Base-by-base conservation (phyloP, 2,113 vertebrate species). In the Spheniscus mendiculus region DNA sequence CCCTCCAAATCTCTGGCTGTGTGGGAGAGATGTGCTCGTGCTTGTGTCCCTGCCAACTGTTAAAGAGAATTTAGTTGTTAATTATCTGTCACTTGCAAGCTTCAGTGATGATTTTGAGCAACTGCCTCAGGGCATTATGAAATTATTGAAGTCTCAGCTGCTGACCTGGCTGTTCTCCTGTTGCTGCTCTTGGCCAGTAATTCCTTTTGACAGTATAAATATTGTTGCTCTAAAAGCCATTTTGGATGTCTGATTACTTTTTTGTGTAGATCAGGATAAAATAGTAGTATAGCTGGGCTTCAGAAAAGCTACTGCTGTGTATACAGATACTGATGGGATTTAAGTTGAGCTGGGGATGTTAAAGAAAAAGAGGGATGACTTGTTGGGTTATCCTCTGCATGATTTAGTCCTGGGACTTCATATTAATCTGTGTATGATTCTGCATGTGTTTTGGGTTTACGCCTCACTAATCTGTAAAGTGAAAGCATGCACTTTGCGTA, bases 71-170 rank as follows among this genome's bases (percentile, higher is more conserved):
- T 78, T 85, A 96, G 38, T 80, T 85, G 79, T 92, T 96, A 95
- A 94, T 93, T 88, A 94, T 77, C 38, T 96, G 84, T 96, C 92
- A 91, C 72, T 95, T 89, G 56, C 38, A 92, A 91, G 77, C 90
- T 92, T 71, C 80, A 78, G 83, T 89, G 83, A 66, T 89, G 76
- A 90, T 93, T 94, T 17, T 83, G 63, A 93, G 52, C 74, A 86
- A 52, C 58, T 58, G 93, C 93, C 87, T 85, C 8, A 2, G 79
- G 85, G 81, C n/a, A 1, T 90, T 80, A 53, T 15, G 67, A 94
- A 96, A 76, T 94, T 73, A 91, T 40, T 96, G 85, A 90, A 96
- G 42, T 93, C 82, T 91, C 90, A 71, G 71, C 93, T 91, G 92
- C 84, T 95, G 97, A 94, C 84, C 93, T 95, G 91, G 89, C 91